Base-by-base conservation (phyloP, 2,113 vertebrate genomes). In the Apus apus region DNA sequence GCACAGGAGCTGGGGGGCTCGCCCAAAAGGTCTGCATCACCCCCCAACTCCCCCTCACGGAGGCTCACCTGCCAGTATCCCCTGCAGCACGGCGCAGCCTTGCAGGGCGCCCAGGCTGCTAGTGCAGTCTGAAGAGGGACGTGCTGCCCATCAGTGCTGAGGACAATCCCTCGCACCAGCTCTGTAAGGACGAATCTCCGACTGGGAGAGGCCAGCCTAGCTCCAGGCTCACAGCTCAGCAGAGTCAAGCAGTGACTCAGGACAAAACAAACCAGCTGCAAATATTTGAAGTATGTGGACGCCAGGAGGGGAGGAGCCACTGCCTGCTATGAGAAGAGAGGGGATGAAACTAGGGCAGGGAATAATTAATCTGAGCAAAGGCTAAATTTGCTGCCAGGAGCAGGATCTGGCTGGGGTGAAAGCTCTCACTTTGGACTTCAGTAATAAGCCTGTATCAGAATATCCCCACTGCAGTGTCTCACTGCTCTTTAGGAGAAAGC, bases 251-350 rank as follows among this genome's bases (percentile, higher is more conserved):
- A 45, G 18, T 90, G 96, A 96, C 78, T 93, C 92, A 90, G 92
- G 93, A 88, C 85, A 93, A 93, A 95, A 88, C 82, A 93, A 93
- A 95, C 65, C 92, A 91, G 89, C 92, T 97, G 92, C 94, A 96
- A 96, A 96, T 93, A 96, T 94, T 38, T 80, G 68, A 96, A 94
- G 68, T 74, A 95, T 96, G 93, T 61, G 65, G 85, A 95, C 1
- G 27, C 82, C 76, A 64, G 57, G 85, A 86, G 92, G 82, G 94
- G 96, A 96, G 94, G 96, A 95, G 96, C 81, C 70, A 81, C 36
- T 65, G 79, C 65, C 38, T 84, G 50, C 72, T 72, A 71, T 10
- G 86, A 82, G 87, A 85, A 36, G 68, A 79, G 81, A 40, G n/a
- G 67, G 38, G 12, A 79, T 75, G 93, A 83, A 97, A 95, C 90